Evolutionary conservation across 1,140 invertebrate genomes (phyloP), one percentile per base, ranked within the genome.

Genomic region (Drosophila littoralis): DNA sequence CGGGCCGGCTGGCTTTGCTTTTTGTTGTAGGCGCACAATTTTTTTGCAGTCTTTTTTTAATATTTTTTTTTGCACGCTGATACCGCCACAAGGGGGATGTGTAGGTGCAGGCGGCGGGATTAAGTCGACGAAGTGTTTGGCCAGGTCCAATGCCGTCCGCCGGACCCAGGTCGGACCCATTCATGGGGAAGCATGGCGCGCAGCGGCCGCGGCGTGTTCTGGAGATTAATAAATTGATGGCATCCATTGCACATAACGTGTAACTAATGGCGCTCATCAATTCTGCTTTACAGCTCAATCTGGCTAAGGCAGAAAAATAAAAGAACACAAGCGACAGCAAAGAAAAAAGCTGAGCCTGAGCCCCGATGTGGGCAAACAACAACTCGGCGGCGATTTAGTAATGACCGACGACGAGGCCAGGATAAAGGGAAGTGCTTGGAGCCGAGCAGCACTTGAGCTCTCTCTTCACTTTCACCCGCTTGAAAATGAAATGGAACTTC

Each of bases 261-360:
- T 92, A 92, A 92, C 91, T 92, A 92, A 92, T 92, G 91, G 86
- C 79, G 74, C 82, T 90, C 91, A 92, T 92, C 91, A 92, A 92
- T 92, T 92, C 90, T 92, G 89, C 91, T 92, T 92, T 92, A 92
- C 91, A 92, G 92, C 91, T 92, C 91, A 92, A 92, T 92, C 91
- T 92, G 91, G 83, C 81, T 83, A 88, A 81, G 68, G 84, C 68
- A 68, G 64, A 65, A 70, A 72, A 81, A 80, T 50, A 70, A 69
- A 57, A 45, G 46, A 64, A 65, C 59, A 65, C 57, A 45, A 51
- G 43, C 22, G 55, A 59, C 32, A 38, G 17, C 32, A 46, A 52
- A 12, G 57, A 58, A 50, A 65, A 82, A 63, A 57, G 67, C 70
- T 60, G 43, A 51, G 63, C 36, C 63, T 40, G 40, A 40, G 45